These are phyloP conservation scores for Abrostola tripartita DNA, from an alignment of 2,888 invertebrate genomes.

Conservation along the genomic window DNA sequence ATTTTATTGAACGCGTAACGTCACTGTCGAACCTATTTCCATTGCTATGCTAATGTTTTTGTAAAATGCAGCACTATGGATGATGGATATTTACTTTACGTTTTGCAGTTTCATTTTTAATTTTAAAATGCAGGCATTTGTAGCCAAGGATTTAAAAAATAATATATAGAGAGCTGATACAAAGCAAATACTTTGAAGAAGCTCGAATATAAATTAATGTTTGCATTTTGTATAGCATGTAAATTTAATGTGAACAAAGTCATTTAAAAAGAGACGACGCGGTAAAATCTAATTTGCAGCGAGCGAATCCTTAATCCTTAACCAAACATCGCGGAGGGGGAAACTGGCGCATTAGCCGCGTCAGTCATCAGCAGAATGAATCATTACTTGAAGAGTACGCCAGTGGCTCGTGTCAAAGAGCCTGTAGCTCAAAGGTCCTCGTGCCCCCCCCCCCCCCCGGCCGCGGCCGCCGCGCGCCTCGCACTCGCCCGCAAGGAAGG, in stretches of 20 bases:
- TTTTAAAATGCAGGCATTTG: not conserved
- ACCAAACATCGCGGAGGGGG: constrained; percentile 76
- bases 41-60: constrained; percentile 25
- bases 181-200: constrained; percentile 19
- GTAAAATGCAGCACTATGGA: constrained; percentile 10
- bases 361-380: constrained; percentile 88
- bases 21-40: constrained; percentile 35
- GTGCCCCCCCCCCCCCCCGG: constrained; percentile 62
- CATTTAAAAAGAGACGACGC: constrained; percentile 62
- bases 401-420: constrained; percentile 88
- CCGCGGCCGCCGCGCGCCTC: constrained; percentile 61
- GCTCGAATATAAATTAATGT: constrained; percentile 35
- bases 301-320: constrained; percentile 74
- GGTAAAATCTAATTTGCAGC: constrained; percentile 69
- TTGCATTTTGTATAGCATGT: constrained; percentile 41
- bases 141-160: not conserved
- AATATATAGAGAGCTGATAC: constrained; percentile 6
- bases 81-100: not conserved
- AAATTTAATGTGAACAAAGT: constrained; percentile 53
- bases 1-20: constrained; percentile 45
- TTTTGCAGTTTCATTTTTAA: not conserved
- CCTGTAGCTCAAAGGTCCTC: constrained; percentile 86
- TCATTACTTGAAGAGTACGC: constrained; percentile 88
- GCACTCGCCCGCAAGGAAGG: constrained; percentile 80
- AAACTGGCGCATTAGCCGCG: constrained; percentile 85